Base-by-base conservation (phyloP, 2,113 vertebrate species). In the Panurus biarmicus region DNA sequence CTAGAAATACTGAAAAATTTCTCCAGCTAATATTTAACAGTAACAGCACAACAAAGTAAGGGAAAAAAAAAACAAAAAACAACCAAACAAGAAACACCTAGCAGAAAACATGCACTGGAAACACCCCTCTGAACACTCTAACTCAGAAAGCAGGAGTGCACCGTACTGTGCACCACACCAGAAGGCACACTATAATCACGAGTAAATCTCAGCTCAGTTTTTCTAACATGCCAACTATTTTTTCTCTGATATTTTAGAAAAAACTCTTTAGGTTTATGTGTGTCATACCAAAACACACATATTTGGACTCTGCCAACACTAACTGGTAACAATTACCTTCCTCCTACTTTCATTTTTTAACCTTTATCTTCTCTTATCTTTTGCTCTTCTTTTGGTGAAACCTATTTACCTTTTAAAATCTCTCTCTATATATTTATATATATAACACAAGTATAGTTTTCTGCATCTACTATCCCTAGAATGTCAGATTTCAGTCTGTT, bases 361-460 rank as follows among this genome's bases (percentile, higher is more conserved):
- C 5, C 5, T 67, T 82, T 35, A 44, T 7, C 7, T 35, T 61
- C 22, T 44, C 12, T 61, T 65, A 33, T 8, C 12, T 78, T 87
- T 66, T 26, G 15, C 20, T 62, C 21, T 66, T 81, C 25, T 66
- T 81, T 33, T 0, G 0, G 38, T 8, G 28, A 50, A 67, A 28
- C 8, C 23, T 31, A 47, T 58, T 71, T 17, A 48, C 5, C 31
- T 78, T 87, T 80, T 44, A 47, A 88, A 74, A 42, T 50, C 77
- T 42, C 40, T 33, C 9, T 5, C 35, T 14, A 64, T 16, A 51
- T 26, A n/a, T 18, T 19, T 29, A 33, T 6, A 60, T 6, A 56
- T 1, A 62, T 0, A 36, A 14, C 6, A 38, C 2, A 45, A 1
- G 0, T 5, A 47, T 0, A 26, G 33, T 42, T 90, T 75, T 61